Evolutionary conservation across 2,888 invertebrate species (phyloP), one percentile per base, ranked within the genome.

Genomic region (Limenitis camilla): DNA sequence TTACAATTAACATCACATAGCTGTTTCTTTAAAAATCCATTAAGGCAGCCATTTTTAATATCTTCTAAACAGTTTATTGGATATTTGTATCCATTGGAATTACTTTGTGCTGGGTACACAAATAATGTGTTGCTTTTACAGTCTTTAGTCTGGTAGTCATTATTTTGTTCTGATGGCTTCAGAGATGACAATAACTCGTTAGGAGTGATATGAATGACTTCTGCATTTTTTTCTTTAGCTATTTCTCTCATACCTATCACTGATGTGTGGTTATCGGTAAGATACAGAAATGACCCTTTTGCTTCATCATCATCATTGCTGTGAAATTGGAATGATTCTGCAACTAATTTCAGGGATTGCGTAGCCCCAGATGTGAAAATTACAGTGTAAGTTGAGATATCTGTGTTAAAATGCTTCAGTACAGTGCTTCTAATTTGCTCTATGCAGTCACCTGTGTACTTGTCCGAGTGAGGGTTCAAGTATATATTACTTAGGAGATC

Each of bases 301-400:
- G 58, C 52, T 5, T 59, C 61, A 55, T 74, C 66, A 50, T 62
- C 59, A 45, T 72, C 70, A 40, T 75, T 66, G 33, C 51, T 58
- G 40, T 72, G 61, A 72, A 93, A 95, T 56, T 89, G 71, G 72
- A 98, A 98, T 51, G 91, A 88, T 75, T 98, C 97, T 0, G 93
- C 94, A 1, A 97, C 86, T 42, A 94, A 71, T 88, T 96, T 97
- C 48, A 98, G 76, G 1, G 96, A 91, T 19, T 92, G 92, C 27
- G 98, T 97, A n/a, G 97, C 93, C 36, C 98, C 96, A 0, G 94
- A 92, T n/a, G 98, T 98, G 71, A 99, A 99, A 61, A 99, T 91
- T 1, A 99, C 91, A 53, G 91, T 90, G 77, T 98, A 98, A 44
- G 94, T 92, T 6, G 94, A 91, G 0, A 91, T 78, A 59, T 90